These are phyloP conservation scores for Apoda limacodes DNA, from an alignment of 2,888 invertebrate species.

Conservation along the genomic window DNA sequence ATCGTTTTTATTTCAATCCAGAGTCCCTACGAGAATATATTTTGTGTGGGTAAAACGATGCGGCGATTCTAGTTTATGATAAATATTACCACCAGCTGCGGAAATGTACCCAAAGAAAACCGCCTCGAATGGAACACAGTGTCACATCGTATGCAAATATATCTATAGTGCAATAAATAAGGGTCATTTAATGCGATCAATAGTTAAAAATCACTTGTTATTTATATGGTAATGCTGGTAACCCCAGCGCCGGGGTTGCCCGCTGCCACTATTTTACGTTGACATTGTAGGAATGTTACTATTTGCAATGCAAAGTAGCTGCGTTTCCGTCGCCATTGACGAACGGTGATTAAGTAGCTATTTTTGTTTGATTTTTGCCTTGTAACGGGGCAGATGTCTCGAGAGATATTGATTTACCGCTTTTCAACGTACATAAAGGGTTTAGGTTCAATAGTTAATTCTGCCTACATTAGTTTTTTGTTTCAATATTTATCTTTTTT, in stretches of 20 bases:
- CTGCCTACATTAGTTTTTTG: too few species aligned
- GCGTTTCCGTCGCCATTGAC: constrained; percentile 44
- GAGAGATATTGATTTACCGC: too few species aligned
- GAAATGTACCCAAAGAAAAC: constrained; percentile 16
- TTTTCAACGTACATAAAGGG: too few species aligned
- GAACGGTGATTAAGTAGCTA: constrained; percentile 45
- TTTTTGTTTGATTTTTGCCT: constrained; percentile 33
- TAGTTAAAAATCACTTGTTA: constrained; percentile 58
- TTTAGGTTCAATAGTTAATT: too few species aligned
- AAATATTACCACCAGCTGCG: constrained; percentile 20
- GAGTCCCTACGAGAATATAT: too few species aligned
- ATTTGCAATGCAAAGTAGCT: constrained; percentile 58
- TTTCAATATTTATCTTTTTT: too few species aligned
- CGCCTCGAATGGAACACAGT: too few species aligned
- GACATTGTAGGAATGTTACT: constrained; percentile 49
- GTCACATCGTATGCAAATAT: constrained; percentile 25
- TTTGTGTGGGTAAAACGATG: too few species aligned
- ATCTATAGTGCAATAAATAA: constrained; percentile 27
- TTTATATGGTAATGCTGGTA: constrained; percentile 58
- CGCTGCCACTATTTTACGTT: constrained; percentile 22
- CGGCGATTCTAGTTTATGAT: background rate
- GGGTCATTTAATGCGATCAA: constrained; percentile 41
- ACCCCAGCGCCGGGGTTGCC: constrained; percentile 29
- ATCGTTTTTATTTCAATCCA: too few species aligned
- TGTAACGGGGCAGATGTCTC: constrained; percentile 42